These are phyloP conservation scores for Ryuthela nishihirai DNA, from an alignment of 2,888 invertebrate genomes.

Conservation along the genomic window DNA sequence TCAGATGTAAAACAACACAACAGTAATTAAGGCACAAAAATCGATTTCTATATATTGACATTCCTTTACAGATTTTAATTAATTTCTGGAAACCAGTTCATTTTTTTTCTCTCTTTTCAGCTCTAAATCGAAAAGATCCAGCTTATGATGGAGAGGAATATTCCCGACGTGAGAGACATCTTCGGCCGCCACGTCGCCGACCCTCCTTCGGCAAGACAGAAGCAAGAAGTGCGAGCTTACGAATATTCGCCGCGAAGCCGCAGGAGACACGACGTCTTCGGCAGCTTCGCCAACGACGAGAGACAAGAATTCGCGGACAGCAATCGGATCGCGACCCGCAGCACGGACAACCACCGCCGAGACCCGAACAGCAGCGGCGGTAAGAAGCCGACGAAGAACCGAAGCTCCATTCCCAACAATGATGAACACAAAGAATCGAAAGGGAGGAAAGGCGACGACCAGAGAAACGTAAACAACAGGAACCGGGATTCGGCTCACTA, in stretches of 20 bases:
- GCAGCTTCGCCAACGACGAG: background rate
- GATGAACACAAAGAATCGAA: background rate
- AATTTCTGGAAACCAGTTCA: no score
- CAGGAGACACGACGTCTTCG: background rate
- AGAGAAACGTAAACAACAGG: background rate
- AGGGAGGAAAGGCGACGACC: background rate
- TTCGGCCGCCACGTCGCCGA: background rate
- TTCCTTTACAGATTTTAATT: no score
- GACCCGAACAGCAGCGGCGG: background rate
- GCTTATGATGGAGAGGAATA: constrained; percentile 6
- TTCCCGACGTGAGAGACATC: constrained; percentile 11
- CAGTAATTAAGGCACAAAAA: no score
- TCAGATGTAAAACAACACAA: no score
- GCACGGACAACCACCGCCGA: background rate
- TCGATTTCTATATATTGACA: no score
- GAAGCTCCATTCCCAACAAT: no score
- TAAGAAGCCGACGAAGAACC: no score
- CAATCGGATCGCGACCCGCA: background rate
- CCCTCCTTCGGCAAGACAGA: background rate
- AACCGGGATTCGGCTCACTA: background rate
- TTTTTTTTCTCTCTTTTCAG: no score
- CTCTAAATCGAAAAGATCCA: no score
- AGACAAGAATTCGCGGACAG: no score
- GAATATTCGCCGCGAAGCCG: constrained; percentile 8
- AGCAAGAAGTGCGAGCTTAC: background rate